Evolutionary conservation across 2,113 vertebrate species (phyloP).

Genomic region (Lepus timidus): DNA sequence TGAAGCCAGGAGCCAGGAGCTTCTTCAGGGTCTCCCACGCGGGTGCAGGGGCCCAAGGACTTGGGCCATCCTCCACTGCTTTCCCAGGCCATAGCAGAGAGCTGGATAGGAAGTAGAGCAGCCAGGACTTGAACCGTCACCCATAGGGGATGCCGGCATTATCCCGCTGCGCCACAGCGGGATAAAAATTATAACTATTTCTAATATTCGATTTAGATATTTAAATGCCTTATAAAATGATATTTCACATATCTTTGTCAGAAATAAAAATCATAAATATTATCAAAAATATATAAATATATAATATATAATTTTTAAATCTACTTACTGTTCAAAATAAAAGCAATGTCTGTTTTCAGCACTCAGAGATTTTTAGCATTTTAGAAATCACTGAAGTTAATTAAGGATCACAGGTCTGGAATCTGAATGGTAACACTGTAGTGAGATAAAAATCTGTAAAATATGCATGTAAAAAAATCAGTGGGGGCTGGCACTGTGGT

Average conservation of each 20-base stretch:
- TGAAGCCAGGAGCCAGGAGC: no score
- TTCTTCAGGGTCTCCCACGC: no score
- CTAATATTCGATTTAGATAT: slow-evolving; percentile 24
- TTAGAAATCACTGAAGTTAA: slow-evolving; percentile 19
- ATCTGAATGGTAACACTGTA: background rate
- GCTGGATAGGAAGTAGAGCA: no score
- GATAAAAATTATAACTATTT: slow-evolving; percentile 49
- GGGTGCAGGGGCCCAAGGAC: no score
- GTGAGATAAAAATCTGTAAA: slow-evolving; percentile 31
- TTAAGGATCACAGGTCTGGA: background rate
- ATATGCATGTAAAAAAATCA: slow-evolving; percentile 34
- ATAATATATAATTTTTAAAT: background rate
- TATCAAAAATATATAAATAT: background rate
- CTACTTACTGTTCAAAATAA: slow-evolving; percentile 51
- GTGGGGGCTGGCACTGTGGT: no score
- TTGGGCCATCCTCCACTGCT: no score
- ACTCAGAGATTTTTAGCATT: background rate
- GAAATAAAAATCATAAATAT: slow-evolving; percentile 47
- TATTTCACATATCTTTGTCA: slow-evolving; percentile 30
- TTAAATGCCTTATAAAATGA: slow-evolving; percentile 53
- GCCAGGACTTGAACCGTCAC: no score
- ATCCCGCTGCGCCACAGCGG: no score
- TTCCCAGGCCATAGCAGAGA: no score
- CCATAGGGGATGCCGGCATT: no score
- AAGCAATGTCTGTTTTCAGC: slow-evolving; percentile 31